Base-by-base conservation (phyloP, 1,140 invertebrate species). In the Caerostris darwini region DNA sequence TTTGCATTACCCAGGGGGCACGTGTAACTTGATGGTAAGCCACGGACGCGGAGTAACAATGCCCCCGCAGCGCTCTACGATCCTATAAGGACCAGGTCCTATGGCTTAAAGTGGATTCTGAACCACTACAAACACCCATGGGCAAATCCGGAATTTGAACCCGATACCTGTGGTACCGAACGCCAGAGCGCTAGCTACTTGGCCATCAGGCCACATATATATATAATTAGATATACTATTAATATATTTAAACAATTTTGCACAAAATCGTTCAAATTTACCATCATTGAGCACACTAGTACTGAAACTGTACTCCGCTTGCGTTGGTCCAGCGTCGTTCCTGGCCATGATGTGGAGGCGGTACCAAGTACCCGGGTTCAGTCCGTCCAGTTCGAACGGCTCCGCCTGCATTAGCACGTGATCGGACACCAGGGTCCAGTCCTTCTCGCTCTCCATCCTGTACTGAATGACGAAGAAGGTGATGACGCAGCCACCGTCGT, bases 401-500 rank as follows among this genome's bases (percentile, higher is more conserved):
- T 94, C 92, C 17, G 58, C 10, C 34, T 94, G 90, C 92, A 88
- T 83, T 14, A 90, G 88, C 4, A 95, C 92, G 67, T 90, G 94
- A 95, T 96, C 95, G 95, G 56, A 94, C 17, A 99, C 98, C 96
- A 99, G 98, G 95, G 98, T 98, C 98, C 98, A 99, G 97, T 99
- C 98, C 94, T 95, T 96, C 96, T 95, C 96, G 95, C 95, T 96
- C 87, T 96, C 96, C 19, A 90, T 98, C 96, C 99, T 99, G 96
- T 99, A 98, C 96, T 99, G 98, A 58, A 99, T 98, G 92, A 99
- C 98, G 96, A 99, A 99, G 95, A 99, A 98, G 71, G 98, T 97
- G 97, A 99, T 99, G 4, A 98, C 98, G 96, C 99, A 99, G 58
- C 98, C 98, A 92, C 98, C 98, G 96, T 99, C 98, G 90, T 98